phyloP scores from a whole-genome alignment of 2,113 vertebrate genomes.

The Danionella cerebrum region DNA sequence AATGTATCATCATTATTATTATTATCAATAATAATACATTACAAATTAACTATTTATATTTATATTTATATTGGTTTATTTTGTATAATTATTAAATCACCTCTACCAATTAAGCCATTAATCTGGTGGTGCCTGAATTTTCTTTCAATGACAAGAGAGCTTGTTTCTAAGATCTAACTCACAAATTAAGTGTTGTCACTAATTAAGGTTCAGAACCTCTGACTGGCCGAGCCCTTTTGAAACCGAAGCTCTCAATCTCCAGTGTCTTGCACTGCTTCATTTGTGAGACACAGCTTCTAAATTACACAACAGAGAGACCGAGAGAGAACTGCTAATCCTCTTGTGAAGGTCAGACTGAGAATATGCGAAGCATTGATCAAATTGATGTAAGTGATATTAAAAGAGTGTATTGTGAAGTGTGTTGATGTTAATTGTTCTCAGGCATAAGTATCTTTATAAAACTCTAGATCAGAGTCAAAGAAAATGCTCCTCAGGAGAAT shows the following conservation, averaged over 20 bases:
- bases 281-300: slow-evolving; percentile 9
- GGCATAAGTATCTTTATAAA: background rate
- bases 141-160: background rate
- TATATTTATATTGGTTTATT: no score
- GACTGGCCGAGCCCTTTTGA: slow-evolving; percentile 5
- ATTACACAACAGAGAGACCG: slow-evolving; percentile 16
- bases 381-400: background rate
- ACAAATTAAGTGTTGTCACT: slow-evolving; percentile 19
- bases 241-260: background rate
- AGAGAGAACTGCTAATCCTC: slow-evolving; percentile 9
- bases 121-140: background rate
- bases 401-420: background rate
- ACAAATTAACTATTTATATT: no score
- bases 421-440: background rate
- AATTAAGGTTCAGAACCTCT: slow-evolving; percentile 3
- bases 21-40: no score
- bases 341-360: slow-evolving; percentile 9
- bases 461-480: background rate
- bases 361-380: slow-evolving; percentile 11
- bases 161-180: background rate
- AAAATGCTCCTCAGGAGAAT: background rate
- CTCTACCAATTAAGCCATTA: slow-evolving; percentile 9
- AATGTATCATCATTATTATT: no score
- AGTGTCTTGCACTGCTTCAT: slow-evolving; percentile 5
- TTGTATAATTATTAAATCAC: no score